Base-by-base conservation (phyloP, 2,888 invertebrate species). In the Actias luna region DNA sequence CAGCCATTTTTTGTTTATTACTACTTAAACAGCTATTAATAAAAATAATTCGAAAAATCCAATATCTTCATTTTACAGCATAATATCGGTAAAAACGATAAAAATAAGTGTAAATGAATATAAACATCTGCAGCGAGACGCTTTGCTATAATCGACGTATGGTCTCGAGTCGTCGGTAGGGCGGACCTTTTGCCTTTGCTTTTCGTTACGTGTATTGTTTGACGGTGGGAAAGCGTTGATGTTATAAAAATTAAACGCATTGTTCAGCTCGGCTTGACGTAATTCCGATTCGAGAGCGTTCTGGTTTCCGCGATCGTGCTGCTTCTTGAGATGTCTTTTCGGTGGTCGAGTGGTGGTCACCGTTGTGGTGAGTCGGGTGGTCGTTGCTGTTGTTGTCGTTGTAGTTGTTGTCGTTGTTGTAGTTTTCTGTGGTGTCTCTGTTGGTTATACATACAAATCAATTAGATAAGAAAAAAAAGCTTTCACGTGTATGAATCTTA, bases 1-100 rank as follows among this genome's bases (percentile, higher is more conserved):
- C 92, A 92, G 92, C 91, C 92, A 91, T 88, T 83, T 87, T 46
- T 50, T 39, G 1, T 85, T 81, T 85, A 89, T 89, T 85, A 90
- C 87, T 88, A 87, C 83, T 61, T 61, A 52, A 52, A 50, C 31
- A 12, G 31, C 52, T 60, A 72, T 70, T 72, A 55, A 72, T 65
- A 69, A 68, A 69, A 70, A 67, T 68, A 63, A 68, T 58, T 66
- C 67, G 31, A 72, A 73, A 79, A 78, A 76, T 75, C 70, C 27
- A 63, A 65, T 55, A 36, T 52, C 50, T 27, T 66, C 62, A 62
- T 52, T 63, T 57, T 58, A 58, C 63, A 65, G 62, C 63, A 50
- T 50, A 50, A 50, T 50, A 5, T 50, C 25, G 12, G 14, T 50
- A 12, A 50, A 50, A 25, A 25, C 46, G 46, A 1, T 50, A 25